A percentile compares a stretch with the other conserved stretches of the same genome.
Evolutionary conservation across 2,113 vertebrate genomes (phyloP).

Genomic region (Pantherophis guttatus): DNA sequence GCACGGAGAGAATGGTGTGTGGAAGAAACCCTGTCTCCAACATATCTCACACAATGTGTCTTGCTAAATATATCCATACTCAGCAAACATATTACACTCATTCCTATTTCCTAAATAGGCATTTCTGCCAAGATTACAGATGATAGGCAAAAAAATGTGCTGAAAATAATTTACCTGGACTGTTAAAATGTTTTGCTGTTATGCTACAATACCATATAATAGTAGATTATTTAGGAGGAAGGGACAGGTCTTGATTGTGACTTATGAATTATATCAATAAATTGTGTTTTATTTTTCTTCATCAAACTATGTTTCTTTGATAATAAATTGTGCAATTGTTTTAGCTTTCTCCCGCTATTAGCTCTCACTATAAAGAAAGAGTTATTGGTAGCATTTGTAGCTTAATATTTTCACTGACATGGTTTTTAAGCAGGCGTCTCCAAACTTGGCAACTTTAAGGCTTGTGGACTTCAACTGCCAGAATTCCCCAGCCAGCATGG

Average conservation of each 20-base stretch:
- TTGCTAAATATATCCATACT: neutral
- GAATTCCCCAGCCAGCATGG: neutral
- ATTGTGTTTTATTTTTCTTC: neutral
- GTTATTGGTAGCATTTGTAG: neutral
- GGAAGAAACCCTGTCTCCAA: neutral
- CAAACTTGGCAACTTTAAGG: neutral
- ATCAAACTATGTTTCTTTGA: neutral
- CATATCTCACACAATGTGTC: neutral
- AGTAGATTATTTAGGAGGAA: neutral
- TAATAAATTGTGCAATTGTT: neutral
- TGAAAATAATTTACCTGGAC: neutral
- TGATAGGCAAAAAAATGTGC: neutral
- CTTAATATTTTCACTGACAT: neutral
- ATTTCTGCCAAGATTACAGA: neutral
- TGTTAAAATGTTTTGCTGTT: neutral
- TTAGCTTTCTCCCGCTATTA: neutral
- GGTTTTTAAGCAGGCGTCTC: neutral
- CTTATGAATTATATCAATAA: neutral
- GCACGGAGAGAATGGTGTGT: neutral
- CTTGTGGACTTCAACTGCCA: neutral
- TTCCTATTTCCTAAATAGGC: neutral
- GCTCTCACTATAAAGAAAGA: neutral
- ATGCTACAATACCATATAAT: neutral
- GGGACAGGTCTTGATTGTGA: rapidly evolving
- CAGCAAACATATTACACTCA: neutral